Evolutionary conservation across 92 coral and sea anemone genomes (phyloP), one percentile per base, ranked within the genome.

Genomic region (Zoanthus solanderi): DNA sequence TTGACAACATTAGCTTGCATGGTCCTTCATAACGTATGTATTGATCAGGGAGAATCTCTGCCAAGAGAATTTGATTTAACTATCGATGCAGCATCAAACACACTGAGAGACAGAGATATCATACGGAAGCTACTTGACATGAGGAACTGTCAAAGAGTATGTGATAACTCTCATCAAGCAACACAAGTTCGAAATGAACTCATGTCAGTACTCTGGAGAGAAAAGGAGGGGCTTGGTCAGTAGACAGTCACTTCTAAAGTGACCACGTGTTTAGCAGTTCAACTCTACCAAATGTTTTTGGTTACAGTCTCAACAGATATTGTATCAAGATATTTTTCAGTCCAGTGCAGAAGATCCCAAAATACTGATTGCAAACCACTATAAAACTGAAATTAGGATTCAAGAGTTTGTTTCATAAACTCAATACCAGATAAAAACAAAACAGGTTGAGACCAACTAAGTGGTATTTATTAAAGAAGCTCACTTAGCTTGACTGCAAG

Each of bases 111-210:
- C 68, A 60, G 87, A 78, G 90, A 48, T 60, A 84, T 30, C 34
- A 78, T 87, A 48, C 53, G 87, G 29, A 78, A 67, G 61, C 85
- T 78, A 71, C 90, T 87, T 71, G 61, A 48, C 52, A 87, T 87
- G 90, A 87, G 79, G 32, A 79, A 87, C 84, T 87, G 90, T 69
- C 78, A 79, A 60, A 79, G 84, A 53, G 79, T 87, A 34, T 16
- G 30, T 61, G 90, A 79, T 71, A 87, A 67, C 90, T 87, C 90
- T 63, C 54, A 34, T 63, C 90, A 87, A 48, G 90, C 84, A 46
- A 50, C 65, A 37, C 75, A 44, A 57, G 60, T 87, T 87, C 78
- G 80, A 30, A 79, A 87, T 78, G 90, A 47, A 61, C 74, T 87
- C 71, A 84, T 44, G 56, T 44, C 87, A 65, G 80, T 79, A 87